Conservation (phyloP, 2,888 invertebrate genomes). For the Frankliniella fusca region DNA sequence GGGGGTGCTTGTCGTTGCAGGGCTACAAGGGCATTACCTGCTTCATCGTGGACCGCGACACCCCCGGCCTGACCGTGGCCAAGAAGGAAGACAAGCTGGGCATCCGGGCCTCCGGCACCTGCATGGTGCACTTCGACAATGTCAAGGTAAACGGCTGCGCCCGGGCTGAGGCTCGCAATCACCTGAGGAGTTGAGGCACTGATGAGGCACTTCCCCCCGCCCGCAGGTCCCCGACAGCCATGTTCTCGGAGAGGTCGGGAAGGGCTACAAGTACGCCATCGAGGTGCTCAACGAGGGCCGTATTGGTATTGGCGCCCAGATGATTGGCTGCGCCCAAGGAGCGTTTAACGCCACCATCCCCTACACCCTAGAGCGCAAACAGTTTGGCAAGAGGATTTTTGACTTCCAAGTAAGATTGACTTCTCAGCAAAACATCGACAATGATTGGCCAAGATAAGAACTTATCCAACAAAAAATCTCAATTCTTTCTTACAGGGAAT, state of each 20-base stretch:
- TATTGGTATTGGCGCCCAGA: constrained; percentile 81
- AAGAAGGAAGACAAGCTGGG: constrained; percentile 87
- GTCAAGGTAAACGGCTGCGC: constrained; percentile 58
- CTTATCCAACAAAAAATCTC: background rate
- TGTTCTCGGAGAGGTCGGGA: constrained; percentile 79
- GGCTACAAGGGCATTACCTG: constrained; percentile 92
- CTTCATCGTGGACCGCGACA: constrained; percentile 84
- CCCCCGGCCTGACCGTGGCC: constrained; percentile 45
- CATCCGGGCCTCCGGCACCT: constrained; percentile 86
- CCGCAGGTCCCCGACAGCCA: constrained; percentile 65
- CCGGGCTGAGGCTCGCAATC: background rate
- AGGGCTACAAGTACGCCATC: constrained; percentile 94
- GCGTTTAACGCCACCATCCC: constrained; percentile 89
- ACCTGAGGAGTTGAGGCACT: too few species aligned
- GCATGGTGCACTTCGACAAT: constrained; percentile 88
- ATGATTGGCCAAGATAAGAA: constrained; percentile 15
- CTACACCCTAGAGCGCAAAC: constrained; percentile 86
- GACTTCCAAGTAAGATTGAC: constrained; percentile 70
- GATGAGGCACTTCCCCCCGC: too few species aligned
- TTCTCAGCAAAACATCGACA: background rate
- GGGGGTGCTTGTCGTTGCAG: constrained; percentile 47
- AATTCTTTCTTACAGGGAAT: constrained; percentile 60
- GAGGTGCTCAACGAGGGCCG: constrained; percentile 90
- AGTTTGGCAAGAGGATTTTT: constrained; percentile 84
- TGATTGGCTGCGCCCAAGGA: constrained; percentile 91